These are phyloP conservation scores for Caenorhabditis wallacei DNA, from an alignment of 2,888 invertebrate species.

Conservation along the genomic window DNA sequence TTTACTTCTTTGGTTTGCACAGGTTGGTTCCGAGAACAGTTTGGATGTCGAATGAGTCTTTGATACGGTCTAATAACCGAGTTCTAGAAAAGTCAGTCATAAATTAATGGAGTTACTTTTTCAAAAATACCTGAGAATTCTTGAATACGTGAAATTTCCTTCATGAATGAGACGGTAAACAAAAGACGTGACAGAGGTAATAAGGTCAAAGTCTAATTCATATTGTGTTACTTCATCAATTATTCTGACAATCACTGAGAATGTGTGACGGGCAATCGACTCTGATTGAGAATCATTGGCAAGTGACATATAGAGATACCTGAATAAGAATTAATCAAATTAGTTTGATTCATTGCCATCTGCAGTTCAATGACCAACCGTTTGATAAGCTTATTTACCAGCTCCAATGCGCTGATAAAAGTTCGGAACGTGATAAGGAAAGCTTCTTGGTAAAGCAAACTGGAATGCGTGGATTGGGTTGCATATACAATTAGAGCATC, in stretches of 20 bases:
- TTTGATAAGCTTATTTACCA: conserved; percentile 80
- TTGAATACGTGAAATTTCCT: conserved; percentile 93
- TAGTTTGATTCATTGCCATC: conserved; percentile 1
- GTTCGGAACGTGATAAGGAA: conserved; percentile 93
- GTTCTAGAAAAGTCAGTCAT: no score
- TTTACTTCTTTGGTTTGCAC: conserved; percentile 62
- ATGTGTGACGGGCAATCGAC: conserved; percentile 90
- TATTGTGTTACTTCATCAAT: conserved; percentile 90
- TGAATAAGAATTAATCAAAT: conserved; percentile 62
- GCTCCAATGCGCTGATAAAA: conserved; percentile 78
- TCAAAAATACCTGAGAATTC: conserved; percentile 80
- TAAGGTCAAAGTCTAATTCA: conserved; percentile 74
- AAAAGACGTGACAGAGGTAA: conserved; percentile 89
- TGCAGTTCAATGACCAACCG: conserved; percentile 65
- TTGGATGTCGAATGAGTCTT: conserved; percentile 61
- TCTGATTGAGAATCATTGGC: conserved; percentile 85
- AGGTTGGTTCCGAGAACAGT: conserved; percentile 56
- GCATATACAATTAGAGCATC: conserved; percentile 97
- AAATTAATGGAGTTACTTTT: no score
- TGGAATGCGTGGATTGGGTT: conserved; percentile 88
- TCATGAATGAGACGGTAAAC: conserved; percentile 94
- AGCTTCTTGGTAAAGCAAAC: conserved; percentile 95
- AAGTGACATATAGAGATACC: conserved; percentile 78
- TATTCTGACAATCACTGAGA: conserved; percentile 94
- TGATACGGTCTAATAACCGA: conserved; percentile 74